Evolutionary conservation across 1,140 invertebrate species (phyloP), one percentile per base, ranked within the genome.

Genomic region (Macrosteles quadrilineatus): DNA sequence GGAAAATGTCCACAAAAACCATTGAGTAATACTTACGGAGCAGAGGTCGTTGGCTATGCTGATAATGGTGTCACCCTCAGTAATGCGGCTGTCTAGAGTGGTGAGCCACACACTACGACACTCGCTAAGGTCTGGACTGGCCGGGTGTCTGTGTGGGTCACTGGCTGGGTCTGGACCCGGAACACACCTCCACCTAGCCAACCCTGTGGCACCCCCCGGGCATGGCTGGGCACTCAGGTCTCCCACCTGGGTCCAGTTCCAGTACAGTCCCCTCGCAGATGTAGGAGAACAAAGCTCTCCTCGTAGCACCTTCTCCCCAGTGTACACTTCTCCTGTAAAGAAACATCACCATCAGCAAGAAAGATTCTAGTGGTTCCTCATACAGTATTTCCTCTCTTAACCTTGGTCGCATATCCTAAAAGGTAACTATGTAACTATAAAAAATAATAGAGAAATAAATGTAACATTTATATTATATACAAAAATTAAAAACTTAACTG

Each of bases 71-170:
- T 93, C 91, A 25, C 90, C 90, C 55, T 90, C 87, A 64, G 87
- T 84, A 0, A 95, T 88, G 14, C 92, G 83, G 59, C 89, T 87
- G 77, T 94, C 91, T 0, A 97, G 81, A 69, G 88, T 92, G 32
- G 91, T 91, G 0, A 97, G 81, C 95, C 95, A 97, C 0, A 93
- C 86, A 0, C 94, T 96, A 12, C 93, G 87, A 79, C 96, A 98
- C 77, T 96, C 92, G 75, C 93, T 94, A 17, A 97, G 82, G 80
- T 97, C 94, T 6, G 95, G 94, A 3, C 87, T 89, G 1, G 86
- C 81, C 0, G 91, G 89, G 57, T 87, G 85, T 93, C 96, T 96
- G 64, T 81, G 77, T 2, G 76, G 78, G 0, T 80, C 76, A 2
- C 73, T 77, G 1, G 80, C 74, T 19, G 57, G 53, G 32, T 69